Conservation (phyloP, 2,113 vertebrate genomes). For the Fulica atra region DNA sequence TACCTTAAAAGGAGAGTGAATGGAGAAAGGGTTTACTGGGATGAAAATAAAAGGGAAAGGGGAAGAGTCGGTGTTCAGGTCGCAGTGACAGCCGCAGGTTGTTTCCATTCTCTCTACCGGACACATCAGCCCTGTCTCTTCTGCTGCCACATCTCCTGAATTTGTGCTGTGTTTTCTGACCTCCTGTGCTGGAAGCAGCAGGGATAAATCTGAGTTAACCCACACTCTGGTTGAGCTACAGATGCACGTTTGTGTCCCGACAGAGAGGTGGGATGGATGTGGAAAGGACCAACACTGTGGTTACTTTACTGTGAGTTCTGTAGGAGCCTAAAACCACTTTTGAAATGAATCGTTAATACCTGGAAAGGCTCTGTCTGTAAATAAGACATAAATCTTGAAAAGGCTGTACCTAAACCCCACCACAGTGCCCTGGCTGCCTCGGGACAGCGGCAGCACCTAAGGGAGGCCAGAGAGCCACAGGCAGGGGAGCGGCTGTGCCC, state of each 20-base stretch:
- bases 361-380: not conserved
- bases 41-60: not conserved
- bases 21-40: not conserved
- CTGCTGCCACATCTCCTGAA: not conserved
- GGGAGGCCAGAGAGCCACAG: not conserved
- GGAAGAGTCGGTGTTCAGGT: not conserved
- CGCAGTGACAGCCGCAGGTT: not conserved
- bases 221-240: not conserved
- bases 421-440: not conserved
- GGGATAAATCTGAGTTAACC: not conserved
- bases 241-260: not conserved
- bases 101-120: not conserved
- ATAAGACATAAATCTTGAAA: not conserved
- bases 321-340: not conserved
- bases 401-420: not conserved
- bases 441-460: not conserved
- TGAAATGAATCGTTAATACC: not conserved
- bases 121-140: not conserved
- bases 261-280: not conserved
- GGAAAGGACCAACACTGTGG: not conserved
- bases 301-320: not conserved
- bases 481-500: not conserved
- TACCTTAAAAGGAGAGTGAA: not conserved
- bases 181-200: not conserved
- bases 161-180: not conserved